phyloP scores from a whole-genome alignment of 30 jellyfish, hydroid and myxozoan genomes.

The Catostylus mosaicus region DNA sequence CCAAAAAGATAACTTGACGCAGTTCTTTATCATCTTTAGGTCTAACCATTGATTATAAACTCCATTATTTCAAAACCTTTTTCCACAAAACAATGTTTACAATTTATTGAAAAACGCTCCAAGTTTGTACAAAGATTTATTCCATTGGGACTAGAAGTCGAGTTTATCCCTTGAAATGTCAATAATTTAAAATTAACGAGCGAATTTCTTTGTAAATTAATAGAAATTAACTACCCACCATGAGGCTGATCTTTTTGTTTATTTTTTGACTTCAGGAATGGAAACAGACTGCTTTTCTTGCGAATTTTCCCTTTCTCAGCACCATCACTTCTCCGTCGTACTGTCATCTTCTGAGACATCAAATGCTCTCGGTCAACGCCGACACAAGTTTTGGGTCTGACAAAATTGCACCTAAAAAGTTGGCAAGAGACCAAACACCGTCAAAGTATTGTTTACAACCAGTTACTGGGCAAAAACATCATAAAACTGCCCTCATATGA shows the following conservation, averaged over 20 bases:
- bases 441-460: not conserved
- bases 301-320: slow-evolving; percentile 48
- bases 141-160: too few species aligned
- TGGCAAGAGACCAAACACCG: slow-evolving; percentile 16
- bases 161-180: too few species aligned
- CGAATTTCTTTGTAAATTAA: too few species aligned
- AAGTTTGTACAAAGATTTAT: too few species aligned
- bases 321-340: slow-evolving; percentile 51
- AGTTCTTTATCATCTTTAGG: too few species aligned
- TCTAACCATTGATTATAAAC: too few species aligned
- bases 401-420: slow-evolving; percentile 37
- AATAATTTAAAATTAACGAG: not conserved
- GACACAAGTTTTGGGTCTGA: slow-evolving; percentile 36
- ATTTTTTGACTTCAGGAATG: slow-evolving; percentile 49
- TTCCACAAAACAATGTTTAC: too few species aligned
- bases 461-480: not conserved
- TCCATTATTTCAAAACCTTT: too few species aligned
- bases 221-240: too few species aligned
- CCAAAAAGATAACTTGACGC: too few species aligned
- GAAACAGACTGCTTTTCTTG: slow-evolving; percentile 48
- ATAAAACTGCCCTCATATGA: not conserved
- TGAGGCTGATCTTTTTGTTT: not conserved
- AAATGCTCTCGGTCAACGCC: slow-evolving; percentile 7
- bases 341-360: slow-evolving; percentile 38
- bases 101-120: too few species aligned